Conservation (phyloP, 2,113 vertebrate species). For the Perognathus longimembris region DNA sequence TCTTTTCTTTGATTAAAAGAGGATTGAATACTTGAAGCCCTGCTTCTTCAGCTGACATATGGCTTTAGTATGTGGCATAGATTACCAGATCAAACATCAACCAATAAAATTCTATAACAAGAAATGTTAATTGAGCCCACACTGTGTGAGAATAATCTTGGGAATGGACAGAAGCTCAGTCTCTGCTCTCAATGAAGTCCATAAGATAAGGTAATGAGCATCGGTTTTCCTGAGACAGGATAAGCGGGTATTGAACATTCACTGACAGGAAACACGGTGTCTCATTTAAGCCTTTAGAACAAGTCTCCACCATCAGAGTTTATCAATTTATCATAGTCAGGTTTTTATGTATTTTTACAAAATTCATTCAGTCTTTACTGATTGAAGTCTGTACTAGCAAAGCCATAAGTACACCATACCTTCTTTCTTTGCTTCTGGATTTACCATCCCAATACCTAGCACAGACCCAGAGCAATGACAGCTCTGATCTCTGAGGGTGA, state of each 20-base stretch:
- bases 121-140: constrained; percentile 41
- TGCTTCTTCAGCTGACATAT: neutral
- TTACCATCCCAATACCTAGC: neutral
- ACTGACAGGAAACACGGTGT: neutral
- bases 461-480: neutral
- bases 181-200: neutral
- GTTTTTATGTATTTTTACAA: constrained; percentile 45
- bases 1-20: constrained; percentile 65
- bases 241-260: constrained; percentile 27
- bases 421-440: neutral
- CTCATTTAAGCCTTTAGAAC: constrained; percentile 36
- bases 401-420: neutral
- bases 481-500: neutral
- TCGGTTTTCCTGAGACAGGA: neutral
- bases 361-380: neutral
- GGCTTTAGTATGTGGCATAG: neutral
- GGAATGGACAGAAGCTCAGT: neutral
- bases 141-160: neutral
- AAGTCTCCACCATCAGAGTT: neutral
- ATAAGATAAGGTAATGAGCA: constrained; percentile 7
- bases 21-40: neutral
- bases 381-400: neutral
- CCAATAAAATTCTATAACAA: constrained; percentile 41
- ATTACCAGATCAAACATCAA: constrained; percentile 40
- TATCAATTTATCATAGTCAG: constrained; percentile 10